phyloP scores from a whole-genome alignment of 2,797 vertebrate species.

The Cryptoprocta ferox region DNA sequence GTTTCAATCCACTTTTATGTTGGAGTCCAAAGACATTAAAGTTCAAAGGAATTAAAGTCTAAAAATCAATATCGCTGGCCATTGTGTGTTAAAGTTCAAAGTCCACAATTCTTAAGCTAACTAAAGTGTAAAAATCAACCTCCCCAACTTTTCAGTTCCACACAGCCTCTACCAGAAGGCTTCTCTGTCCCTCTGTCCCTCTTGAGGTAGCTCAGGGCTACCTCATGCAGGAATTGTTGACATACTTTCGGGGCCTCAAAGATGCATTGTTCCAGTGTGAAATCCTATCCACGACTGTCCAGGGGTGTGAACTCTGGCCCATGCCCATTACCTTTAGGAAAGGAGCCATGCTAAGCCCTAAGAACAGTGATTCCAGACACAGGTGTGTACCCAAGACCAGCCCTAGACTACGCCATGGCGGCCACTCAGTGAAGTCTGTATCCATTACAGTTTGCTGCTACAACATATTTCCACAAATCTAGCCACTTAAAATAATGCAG shows the following conservation, averaged over 20 bases:
- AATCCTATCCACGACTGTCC: too few species aligned
- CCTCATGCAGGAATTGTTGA: background rate
- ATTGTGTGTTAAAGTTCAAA: slow-evolving; percentile 63
- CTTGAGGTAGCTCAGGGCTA: background rate
- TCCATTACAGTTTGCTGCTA: background rate
- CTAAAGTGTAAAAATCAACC: background rate
- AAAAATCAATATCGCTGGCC: slow-evolving; percentile 54
- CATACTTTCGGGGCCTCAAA: background rate
- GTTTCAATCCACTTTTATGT: slow-evolving; percentile 68
- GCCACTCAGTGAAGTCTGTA: background rate
- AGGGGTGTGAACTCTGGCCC: background rate
- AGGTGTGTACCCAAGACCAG: background rate
- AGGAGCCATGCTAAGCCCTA: background rate
- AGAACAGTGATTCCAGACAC: background rate
- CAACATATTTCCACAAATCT: too few species aligned
- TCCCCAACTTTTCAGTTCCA: background rate
- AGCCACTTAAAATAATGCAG: background rate
- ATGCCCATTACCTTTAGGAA: background rate
- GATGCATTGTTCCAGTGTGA: background rate
- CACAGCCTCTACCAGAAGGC: background rate
- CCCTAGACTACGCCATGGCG: background rate
- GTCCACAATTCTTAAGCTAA: background rate
- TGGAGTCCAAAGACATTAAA: slow-evolving; percentile 65
- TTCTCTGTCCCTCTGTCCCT: background rate
- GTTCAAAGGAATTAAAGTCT: slow-evolving; percentile 62